phyloP scores from a whole-genome alignment of 2,113 vertebrate genomes.

The Arothron firmamentum region DNA sequence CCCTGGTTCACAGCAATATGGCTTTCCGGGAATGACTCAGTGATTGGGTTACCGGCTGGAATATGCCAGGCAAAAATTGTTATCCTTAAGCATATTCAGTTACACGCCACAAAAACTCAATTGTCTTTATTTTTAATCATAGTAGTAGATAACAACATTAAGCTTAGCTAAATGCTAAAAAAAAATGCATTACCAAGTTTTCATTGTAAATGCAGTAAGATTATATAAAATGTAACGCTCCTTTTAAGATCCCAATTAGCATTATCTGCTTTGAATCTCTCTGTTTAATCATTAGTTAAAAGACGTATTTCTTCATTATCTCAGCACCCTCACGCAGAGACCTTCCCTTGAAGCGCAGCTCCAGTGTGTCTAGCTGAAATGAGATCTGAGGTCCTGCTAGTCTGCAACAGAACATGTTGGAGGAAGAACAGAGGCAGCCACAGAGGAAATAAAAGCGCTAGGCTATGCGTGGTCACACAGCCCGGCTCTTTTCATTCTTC shows the following conservation, averaged over 20 bases:
- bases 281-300: constrained; percentile 38
- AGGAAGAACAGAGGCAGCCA: constrained; percentile 20
- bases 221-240: no score
- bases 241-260: no score
- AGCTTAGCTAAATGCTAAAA: no score
- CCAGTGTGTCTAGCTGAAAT: constrained; percentile 44
- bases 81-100: not conserved
- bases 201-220: no score
- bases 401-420: constrained; percentile 27
- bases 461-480: constrained; percentile 66
- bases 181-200: no score
- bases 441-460: constrained; percentile 37
- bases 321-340: constrained; percentile 45
- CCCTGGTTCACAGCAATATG: constrained; percentile 36
- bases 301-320: constrained; percentile 57
- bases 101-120: constrained; percentile 2
- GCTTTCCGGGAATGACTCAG: constrained; percentile 34
- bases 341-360: constrained; percentile 40
- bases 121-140: constrained; percentile 11
- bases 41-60: constrained; percentile 31
- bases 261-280: not conserved
- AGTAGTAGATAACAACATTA: no score
- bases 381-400: constrained; percentile 12
- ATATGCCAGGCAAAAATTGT: constrained; percentile 31
- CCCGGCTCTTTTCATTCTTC: constrained; percentile 8